phyloP scores from a whole-genome alignment of 2,797 vertebrate genomes.

The Aplochiton taeniatus region DNA sequence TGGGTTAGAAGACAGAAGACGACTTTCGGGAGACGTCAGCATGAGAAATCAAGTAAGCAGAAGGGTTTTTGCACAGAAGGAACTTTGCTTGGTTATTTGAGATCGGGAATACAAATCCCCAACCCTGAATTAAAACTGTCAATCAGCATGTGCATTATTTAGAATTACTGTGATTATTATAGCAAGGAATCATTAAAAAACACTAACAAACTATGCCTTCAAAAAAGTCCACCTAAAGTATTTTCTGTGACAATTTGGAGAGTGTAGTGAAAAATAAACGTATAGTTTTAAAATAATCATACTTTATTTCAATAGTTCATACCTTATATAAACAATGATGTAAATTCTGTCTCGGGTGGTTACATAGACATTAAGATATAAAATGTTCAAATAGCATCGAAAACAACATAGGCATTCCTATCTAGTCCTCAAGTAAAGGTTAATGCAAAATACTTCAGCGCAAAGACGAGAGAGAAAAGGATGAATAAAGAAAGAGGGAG shows the following conservation, averaged over 20 bases:
- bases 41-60: too few relatives aligned
- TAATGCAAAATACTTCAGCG: background rate
- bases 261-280: background rate
- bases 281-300: constrained; percentile 67
- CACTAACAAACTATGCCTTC: background rate
- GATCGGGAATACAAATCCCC: too few relatives aligned
- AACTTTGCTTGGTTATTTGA: too few relatives aligned
- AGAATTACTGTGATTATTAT: too few relatives aligned
- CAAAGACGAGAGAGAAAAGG: constrained; percentile 4
- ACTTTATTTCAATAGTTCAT: constrained; percentile 66
- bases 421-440: constrained; percentile 34
- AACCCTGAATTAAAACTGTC: too few relatives aligned
- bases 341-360: constrained; percentile 60
- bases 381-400: constrained; percentile 61
- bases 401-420: constrained; percentile 47
- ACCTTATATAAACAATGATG: constrained; percentile 66
- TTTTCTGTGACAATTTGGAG: too few relatives aligned
- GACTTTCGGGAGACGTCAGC: too few relatives aligned
- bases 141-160: too few relatives aligned
- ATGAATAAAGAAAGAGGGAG: too few relatives aligned
- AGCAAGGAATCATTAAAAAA: too few relatives aligned
- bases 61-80: too few relatives aligned
- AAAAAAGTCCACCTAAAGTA: background rate
- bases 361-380: constrained; percentile 70
- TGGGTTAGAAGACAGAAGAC: too few relatives aligned